Conservation (phyloP, 1,140 invertebrate species). For the Pararge aegeria region DNA sequence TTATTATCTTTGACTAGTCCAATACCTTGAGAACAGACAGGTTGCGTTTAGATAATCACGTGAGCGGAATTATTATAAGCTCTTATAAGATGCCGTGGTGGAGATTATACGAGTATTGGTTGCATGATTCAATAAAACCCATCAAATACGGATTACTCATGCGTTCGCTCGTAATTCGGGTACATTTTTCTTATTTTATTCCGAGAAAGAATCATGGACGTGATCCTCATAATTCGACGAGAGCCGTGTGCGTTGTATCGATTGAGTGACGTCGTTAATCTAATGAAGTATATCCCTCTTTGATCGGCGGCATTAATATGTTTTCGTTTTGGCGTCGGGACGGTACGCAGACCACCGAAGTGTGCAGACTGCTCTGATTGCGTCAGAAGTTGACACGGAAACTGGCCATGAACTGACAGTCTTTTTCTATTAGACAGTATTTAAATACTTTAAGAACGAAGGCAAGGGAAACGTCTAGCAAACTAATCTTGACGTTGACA, state of each 20-base stretch:
- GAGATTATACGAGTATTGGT: neutral
- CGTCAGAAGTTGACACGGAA: constrained; percentile 59
- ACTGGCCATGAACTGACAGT: constrained; percentile 44
- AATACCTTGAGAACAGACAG: constrained; percentile 27
- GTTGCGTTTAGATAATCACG: constrained; percentile 34
- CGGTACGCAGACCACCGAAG: too few species aligned
- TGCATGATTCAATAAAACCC: neutral
- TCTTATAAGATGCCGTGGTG: neutral
- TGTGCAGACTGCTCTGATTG: constrained; percentile 57
- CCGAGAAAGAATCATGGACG: neutral
- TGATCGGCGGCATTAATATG: constrained; percentile 68
- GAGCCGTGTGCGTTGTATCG: constrained; percentile 35
- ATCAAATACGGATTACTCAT: neutral
- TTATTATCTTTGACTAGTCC: constrained; percentile 20
- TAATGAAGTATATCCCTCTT: constrained; percentile 56
- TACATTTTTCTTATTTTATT: neutral
- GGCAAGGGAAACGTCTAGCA: constrained; percentile 42
- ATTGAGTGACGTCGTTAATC: constrained; percentile 49
- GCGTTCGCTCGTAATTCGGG: neutral
- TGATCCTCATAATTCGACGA: constrained; percentile 21
- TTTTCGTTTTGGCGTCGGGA: constrained; percentile 64
- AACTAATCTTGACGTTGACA: constrained; percentile 44
- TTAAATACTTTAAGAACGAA: constrained; percentile 41
- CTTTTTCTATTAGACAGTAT: constrained; percentile 52
- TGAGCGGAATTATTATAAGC: constrained; percentile 30